A percentile compares a stretch with the other conserved stretches of the same genome.
phyloP scores from a whole-genome alignment of 2,113 vertebrate species.

The Numida meleagris region DNA sequence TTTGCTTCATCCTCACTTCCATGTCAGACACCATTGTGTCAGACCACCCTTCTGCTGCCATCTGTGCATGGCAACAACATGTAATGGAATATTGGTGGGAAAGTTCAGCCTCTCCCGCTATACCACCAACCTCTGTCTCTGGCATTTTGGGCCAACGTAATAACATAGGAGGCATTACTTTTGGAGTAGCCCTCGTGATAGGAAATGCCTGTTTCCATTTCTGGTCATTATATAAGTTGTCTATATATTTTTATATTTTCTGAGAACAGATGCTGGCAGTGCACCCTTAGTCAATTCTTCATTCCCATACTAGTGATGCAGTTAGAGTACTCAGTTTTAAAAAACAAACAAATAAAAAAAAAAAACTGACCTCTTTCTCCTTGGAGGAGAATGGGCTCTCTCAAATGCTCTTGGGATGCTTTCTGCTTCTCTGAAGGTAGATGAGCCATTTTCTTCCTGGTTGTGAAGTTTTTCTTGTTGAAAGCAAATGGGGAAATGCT shows the following conservation, averaged over 20 bases:
- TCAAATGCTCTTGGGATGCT: background rate
- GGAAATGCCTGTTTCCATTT: too few species aligned
- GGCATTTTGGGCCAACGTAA: too few species aligned
- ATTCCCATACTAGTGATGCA: background rate
- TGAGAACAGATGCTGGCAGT: background rate
- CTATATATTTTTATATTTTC: background rate
- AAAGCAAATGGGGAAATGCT: background rate
- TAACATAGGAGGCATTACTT: too few species aligned
- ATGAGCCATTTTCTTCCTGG: background rate
- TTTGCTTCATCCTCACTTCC: too few species aligned
- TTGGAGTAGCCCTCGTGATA: too few species aligned
- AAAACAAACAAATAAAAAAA: background rate
- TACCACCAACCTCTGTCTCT: too few species aligned
- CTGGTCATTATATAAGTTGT: background rate
- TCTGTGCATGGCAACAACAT: too few species aligned
- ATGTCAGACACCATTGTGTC: too few species aligned
- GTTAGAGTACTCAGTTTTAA: background rate
- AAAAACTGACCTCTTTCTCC: background rate
- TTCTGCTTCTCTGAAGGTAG: background rate
- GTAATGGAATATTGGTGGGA: too few species aligned
- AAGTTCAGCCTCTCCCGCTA: too few species aligned
- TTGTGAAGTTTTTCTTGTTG: background rate
- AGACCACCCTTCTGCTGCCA: too few species aligned
- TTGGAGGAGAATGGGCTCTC: background rate
- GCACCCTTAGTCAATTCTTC: accelerated